These are phyloP conservation scores for Calcarius lapponicus DNA, from an alignment of 2,797 vertebrate genomes.

Conservation along the genomic window DNA sequence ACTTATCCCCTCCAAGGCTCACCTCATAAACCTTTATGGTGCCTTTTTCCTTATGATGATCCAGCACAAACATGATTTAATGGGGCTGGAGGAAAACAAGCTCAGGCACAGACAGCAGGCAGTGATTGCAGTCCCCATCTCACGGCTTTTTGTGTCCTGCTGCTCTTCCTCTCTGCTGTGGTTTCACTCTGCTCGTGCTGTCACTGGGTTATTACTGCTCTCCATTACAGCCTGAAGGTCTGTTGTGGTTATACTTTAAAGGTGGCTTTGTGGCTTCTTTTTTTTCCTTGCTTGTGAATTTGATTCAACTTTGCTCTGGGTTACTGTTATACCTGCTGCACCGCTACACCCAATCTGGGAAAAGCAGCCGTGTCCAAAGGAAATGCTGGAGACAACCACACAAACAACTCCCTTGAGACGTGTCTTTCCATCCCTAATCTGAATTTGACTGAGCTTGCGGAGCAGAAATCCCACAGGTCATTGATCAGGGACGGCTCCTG, in stretches of 20 bases:
- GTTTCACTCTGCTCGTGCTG: not conserved
- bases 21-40: not conserved
- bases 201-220: not conserved
- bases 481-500: not conserved
- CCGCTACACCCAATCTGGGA: not conserved
- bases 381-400: not conserved
- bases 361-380: not conserved
- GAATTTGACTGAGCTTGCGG: not conserved
- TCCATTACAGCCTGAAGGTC: not conserved
- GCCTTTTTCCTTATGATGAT: not conserved
- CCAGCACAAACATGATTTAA: slow-evolving; percentile 1
- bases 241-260: not conserved
- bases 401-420: accelerated
- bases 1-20: not conserved
- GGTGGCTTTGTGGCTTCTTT: not conserved
- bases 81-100: not conserved
- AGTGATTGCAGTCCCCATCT: not conserved
- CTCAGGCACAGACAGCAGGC: not conserved
- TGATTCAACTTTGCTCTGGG: not conserved
- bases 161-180: not conserved
- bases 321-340: not conserved
- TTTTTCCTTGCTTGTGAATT: not conserved
- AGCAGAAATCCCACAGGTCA: not conserved
- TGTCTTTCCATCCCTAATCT: not conserved
- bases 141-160: not conserved